A percentile compares a stretch with the other conserved stretches of the same genome.
Conservation (phyloP, 2,797 vertebrate species). For the Enteromius anoplus region DNA sequence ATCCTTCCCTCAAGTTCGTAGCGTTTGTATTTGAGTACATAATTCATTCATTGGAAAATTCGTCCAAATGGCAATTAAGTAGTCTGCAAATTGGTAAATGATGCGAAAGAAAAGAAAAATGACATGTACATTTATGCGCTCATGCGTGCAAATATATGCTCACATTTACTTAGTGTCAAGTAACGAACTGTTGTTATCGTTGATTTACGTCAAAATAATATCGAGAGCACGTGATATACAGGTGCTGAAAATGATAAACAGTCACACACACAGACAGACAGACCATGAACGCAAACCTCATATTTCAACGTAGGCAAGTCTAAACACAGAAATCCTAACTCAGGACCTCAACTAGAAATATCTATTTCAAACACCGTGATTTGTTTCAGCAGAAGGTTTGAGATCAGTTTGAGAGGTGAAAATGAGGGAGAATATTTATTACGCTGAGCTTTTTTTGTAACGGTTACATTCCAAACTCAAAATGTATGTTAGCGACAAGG, state of each 20-base stretch:
- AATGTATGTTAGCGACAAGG: not conserved
- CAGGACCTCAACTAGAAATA: conserved; percentile 11
- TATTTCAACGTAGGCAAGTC: not conserved
- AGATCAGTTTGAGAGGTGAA: conserved; percentile 4
- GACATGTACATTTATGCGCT: conserved; percentile 4
- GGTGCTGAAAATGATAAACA: not conserved
- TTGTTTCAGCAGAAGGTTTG: conserved; percentile 3
- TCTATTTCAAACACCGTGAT: conserved; percentile 1
- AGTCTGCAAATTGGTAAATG: not conserved
- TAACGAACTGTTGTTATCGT: not conserved
- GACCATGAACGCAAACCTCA: conserved; percentile 18
- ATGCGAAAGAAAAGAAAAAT: not conserved
- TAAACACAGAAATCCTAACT: conserved; percentile 4
- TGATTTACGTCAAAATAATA: conserved; percentile 20
- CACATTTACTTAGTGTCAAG: conserved; percentile 25
- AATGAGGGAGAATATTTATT: not conserved
- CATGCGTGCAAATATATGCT: conserved; percentile 24
- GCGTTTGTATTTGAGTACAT: not conserved
- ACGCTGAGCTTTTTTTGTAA: not conserved
- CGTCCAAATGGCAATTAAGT: not conserved
- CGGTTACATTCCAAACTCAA: not conserved
- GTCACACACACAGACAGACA: not conserved
- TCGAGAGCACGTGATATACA: not conserved
- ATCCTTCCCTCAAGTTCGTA: not conserved
- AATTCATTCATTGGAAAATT: not conserved